These are phyloP conservation scores for Momotus momota DNA, from an alignment of 2,797 vertebrate genomes.

Conservation along the genomic window DNA sequence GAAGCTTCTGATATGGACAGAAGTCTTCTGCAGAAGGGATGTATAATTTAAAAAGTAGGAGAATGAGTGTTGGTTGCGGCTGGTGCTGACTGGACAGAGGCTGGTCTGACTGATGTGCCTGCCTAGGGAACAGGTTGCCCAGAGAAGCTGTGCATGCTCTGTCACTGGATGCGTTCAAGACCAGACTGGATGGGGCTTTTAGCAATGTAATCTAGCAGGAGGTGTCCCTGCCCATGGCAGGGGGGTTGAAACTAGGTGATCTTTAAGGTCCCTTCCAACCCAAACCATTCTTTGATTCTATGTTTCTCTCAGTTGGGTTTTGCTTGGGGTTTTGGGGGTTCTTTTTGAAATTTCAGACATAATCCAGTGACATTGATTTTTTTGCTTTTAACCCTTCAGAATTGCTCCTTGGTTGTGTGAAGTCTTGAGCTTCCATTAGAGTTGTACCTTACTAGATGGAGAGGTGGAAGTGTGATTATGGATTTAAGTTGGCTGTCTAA, in stretches of 20 bases:
- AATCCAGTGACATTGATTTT: background rate
- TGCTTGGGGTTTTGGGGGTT: background rate
- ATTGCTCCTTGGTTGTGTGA: background rate
- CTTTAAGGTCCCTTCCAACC: too few relatives aligned
- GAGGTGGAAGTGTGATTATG: background rate
- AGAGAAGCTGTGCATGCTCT: too few relatives aligned
- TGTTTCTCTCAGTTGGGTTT: background rate
- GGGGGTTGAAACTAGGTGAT: too few relatives aligned
- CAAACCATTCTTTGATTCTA: too few relatives aligned
- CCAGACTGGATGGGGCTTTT: too few relatives aligned
- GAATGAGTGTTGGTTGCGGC: fast-evolving
- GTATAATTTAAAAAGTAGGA: background rate
- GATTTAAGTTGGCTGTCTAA: background rate
- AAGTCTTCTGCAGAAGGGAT: background rate
- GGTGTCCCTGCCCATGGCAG: too few relatives aligned
- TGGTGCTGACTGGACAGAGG: background rate
- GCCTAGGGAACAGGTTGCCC: too few relatives aligned
- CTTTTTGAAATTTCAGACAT: background rate
- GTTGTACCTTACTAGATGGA: background rate
- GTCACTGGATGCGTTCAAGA: too few relatives aligned
- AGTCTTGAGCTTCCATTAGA: background rate
- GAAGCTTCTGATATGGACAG: fast-evolving
- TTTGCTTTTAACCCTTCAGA: background rate
- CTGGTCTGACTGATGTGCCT: background rate
- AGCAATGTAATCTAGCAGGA: too few relatives aligned